A percentile compares a stretch with the other conserved stretches of the same genome.
Conservation (phyloP, 2,797 vertebrate genomes). For the Sebastes minor region DNA sequence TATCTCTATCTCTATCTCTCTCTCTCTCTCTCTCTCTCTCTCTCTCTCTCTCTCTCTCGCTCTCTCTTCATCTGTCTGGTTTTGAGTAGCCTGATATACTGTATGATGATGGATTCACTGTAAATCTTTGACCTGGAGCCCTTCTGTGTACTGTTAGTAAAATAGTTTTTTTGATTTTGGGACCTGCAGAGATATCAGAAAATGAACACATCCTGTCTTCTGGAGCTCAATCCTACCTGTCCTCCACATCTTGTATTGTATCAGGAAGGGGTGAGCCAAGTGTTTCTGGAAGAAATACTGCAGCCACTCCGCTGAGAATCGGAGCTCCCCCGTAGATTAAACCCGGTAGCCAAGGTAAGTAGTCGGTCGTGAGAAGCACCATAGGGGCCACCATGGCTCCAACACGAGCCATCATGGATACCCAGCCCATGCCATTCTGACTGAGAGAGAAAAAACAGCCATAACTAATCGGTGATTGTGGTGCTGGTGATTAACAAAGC, state of each 20-base stretch:
- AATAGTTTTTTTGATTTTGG: neutral
- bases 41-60: too few relatives aligned
- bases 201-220: neutral
- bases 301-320: slow-evolving; percentile 81
- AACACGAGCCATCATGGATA: slow-evolving; percentile 82
- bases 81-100: neutral
- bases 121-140: neutral
- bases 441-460: slow-evolving; percentile 62
- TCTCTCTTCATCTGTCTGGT: neutral
- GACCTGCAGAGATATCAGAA: neutral
- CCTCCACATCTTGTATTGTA: slow-evolving; percentile 87
- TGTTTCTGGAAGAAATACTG: slow-evolving; percentile 87
- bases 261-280: slow-evolving; percentile 82
- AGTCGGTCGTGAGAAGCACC: slow-evolving; percentile 79
- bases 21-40: too few relatives aligned
- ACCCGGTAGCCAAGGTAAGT: slow-evolving; percentile 76
- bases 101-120: neutral
- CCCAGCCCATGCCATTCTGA: slow-evolving; percentile 89
- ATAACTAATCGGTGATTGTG: neutral
- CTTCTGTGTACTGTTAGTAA: neutral
- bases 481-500: neutral
- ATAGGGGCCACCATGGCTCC: slow-evolving; percentile 87
- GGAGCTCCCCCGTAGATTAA: slow-evolving; percentile 85
- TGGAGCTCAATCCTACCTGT: slow-evolving; percentile 73
- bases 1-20: neutral